Percentiles rank a stretch among this genome's conserved stretches.
Evolutionary conservation across 2,888 invertebrate genomes (phyloP).

Genomic region (Lasioglossum zephyrum): DNA sequence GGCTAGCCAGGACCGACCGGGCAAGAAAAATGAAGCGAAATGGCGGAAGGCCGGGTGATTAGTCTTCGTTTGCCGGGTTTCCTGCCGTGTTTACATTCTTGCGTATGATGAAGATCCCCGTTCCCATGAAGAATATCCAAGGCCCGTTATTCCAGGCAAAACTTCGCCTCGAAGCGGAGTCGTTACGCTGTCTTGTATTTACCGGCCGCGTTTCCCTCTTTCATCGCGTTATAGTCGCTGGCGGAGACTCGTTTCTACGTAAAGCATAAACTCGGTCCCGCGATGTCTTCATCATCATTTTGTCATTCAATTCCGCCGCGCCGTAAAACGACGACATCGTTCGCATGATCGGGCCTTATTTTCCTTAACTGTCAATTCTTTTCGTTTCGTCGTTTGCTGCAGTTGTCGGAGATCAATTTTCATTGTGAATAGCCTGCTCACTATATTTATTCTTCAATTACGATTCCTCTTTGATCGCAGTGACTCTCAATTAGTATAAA

Average conservation of each 20-base stretch:
- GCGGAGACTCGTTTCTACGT: constrained; percentile 20
- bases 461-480: not conserved
- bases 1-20: not conserved
- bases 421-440: not conserved
- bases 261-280: constrained; percentile 19
- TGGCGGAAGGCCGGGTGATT: constrained; percentile 52
- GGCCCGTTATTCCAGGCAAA: constrained; percentile 53
- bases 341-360: constrained; percentile 39
- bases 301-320: constrained; percentile 29
- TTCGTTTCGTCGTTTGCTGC: constrained; percentile 12
- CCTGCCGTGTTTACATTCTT: constrained; percentile 61
- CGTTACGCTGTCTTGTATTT: constrained; percentile 52
- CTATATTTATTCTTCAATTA: not conserved
- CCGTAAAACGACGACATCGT: constrained; percentile 7
- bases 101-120: constrained; percentile 52
- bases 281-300: constrained; percentile 19
- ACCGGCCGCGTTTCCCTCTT: constrained; percentile 33
- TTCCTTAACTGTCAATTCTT: constrained; percentile 32
- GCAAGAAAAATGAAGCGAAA: constrained; percentile 50
- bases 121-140: constrained; percentile 56
- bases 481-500: accelerated
- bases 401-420: not conserved
- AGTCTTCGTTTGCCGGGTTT: constrained; percentile 55
- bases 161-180: constrained; percentile 64
- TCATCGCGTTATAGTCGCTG: not conserved